These are phyloP conservation scores for Leptobrachium leishanense DNA, from an alignment of 2,113 vertebrate species.

Conservation along the genomic window DNA sequence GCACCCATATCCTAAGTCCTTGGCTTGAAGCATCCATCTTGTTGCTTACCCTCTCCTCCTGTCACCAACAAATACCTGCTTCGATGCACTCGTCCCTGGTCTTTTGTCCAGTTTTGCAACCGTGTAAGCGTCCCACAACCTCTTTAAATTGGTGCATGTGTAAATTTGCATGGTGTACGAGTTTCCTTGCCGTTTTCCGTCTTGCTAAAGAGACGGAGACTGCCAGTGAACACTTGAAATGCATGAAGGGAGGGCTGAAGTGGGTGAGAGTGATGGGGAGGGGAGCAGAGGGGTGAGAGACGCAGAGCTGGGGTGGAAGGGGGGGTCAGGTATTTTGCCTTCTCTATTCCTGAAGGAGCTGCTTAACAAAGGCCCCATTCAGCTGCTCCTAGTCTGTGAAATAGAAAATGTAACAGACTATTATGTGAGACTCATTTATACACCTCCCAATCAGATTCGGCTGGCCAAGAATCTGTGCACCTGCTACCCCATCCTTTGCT, in stretches of 20 bases:
- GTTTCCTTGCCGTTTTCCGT: slow-evolving; percentile 51
- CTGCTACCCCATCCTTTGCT: slow-evolving; percentile 9
- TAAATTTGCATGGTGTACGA: slow-evolving; percentile 9
- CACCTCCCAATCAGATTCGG: slow-evolving; percentile 41
- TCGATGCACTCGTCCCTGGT: background rate
- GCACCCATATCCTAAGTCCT: background rate
- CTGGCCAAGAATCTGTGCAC: slow-evolving; percentile 31
- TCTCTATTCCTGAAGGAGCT: slow-evolving; percentile 67
- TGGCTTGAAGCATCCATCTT: too few relatives aligned
- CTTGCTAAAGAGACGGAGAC: slow-evolving; percentile 25
- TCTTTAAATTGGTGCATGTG: background rate
- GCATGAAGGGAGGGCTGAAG: slow-evolving; percentile 29
- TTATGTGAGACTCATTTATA: slow-evolving; percentile 45
- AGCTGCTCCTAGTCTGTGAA: slow-evolving; percentile 71
- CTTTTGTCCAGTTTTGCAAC: background rate
- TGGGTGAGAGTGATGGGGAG: slow-evolving; percentile 5
- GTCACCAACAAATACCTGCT: slow-evolving; percentile 13
- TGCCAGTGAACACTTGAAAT: slow-evolving; percentile 38
- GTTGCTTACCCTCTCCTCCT: background rate
- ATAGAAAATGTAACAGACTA: slow-evolving; percentile 43
- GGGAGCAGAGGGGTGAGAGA: slow-evolving; percentile 50
- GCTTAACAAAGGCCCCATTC: slow-evolving; percentile 91
- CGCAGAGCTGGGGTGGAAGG: slow-evolving; percentile 18
- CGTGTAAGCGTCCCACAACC: background rate
- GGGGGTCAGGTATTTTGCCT: slow-evolving; percentile 85